phyloP scores from a whole-genome alignment of 2,113 vertebrate species.

The Prochilodus magdalenae region DNA sequence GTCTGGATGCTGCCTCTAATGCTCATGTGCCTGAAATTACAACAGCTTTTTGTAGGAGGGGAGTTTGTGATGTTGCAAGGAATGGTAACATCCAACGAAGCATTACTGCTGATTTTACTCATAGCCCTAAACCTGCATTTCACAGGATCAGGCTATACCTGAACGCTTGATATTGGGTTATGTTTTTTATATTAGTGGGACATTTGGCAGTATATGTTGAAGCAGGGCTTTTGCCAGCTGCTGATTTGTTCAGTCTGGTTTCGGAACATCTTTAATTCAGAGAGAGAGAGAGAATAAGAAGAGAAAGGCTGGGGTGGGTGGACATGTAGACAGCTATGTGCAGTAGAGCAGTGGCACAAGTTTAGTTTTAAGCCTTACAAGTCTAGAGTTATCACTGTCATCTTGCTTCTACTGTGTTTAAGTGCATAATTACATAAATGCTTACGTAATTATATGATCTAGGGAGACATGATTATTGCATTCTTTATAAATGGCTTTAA shows the following conservation, averaged over 20 bases:
- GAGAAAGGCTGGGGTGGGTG: background rate
- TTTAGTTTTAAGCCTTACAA: background rate
- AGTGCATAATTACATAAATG: no score
- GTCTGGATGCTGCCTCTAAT: background rate
- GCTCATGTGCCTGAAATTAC: constrained; percentile 2
- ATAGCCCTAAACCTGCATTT: background rate
- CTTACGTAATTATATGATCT: no score
- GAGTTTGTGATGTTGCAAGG: background rate
- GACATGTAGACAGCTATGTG: background rate
- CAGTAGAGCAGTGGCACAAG: background rate
- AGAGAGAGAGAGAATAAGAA: background rate
- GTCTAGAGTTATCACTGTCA: background rate
- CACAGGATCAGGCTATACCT: background rate
- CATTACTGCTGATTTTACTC: background rate
- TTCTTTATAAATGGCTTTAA: no score
- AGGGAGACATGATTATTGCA: no score
- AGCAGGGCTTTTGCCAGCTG: background rate
- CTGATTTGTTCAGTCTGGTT: background rate
- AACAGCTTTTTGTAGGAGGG: background rate
- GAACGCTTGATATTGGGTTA: background rate
- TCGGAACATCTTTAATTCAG: background rate
- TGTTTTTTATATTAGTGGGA: background rate
- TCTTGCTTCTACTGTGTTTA: background rate
- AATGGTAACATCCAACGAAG: background rate
- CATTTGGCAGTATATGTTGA: background rate